Evolutionary conservation across 1,140 invertebrate species (phyloP).

Genomic region (Brachionus asplanchnoidis): DNA sequence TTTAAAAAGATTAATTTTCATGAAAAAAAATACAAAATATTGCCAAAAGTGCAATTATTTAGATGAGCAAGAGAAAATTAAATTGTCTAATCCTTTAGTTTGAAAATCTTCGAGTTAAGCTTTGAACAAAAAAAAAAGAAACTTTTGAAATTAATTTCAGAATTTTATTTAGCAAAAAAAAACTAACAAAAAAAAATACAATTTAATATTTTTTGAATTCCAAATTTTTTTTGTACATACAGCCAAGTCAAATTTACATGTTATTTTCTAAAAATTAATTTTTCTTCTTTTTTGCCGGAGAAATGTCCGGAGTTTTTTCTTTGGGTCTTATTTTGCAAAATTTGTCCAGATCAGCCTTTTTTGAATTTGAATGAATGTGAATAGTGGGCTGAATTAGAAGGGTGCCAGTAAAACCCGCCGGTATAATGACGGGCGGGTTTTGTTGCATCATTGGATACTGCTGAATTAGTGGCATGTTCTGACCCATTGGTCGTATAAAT

Average conservation of each 20-base stretch:
- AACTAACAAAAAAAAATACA: neutral
- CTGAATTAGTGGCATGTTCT: neutral
- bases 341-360: neutral
- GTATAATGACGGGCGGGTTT: neutral
- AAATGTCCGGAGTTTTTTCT: neutral
- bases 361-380: conserved; percentile 30
- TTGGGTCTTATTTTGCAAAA: conserved; percentile 37
- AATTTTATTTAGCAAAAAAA: neutral
- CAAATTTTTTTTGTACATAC: too few relatives aligned
- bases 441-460: neutral
- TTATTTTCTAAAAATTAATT: neutral
- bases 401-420: conserved; percentile 4
- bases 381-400: conserved; percentile 2
- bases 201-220: neutral
- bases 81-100: neutral
- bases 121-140: neutral
- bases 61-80: too few relatives aligned
- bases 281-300: conserved; percentile 1
- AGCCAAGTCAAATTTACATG: too few relatives aligned
- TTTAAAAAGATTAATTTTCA: neutral
- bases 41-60: too few relatives aligned
- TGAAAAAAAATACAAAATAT: neutral
- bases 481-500: neutral
- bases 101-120: neutral
- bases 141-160: neutral